Conservation (phyloP, 2,113 vertebrate species). For the Pteropus alecto region DNA sequence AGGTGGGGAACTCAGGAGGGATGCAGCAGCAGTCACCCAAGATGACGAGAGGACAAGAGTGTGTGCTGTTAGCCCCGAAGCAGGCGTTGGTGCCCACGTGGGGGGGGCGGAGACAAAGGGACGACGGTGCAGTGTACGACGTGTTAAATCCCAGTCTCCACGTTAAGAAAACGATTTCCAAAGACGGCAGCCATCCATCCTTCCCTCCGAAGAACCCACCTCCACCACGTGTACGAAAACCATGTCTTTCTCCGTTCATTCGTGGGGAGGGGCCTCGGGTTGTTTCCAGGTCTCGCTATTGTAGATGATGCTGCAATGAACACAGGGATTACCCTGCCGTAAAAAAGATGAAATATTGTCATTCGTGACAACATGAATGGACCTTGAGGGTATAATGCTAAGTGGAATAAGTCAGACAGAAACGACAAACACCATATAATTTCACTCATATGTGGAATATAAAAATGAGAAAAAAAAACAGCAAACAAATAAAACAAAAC, state of each 20-base stretch:
- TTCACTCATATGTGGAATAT: not conserved
- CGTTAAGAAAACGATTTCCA: not conserved
- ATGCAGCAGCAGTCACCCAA: not conserved
- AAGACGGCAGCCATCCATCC: not conserved
- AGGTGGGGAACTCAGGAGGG: not conserved
- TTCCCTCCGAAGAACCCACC: not conserved
- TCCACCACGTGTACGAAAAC: not conserved
- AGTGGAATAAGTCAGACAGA: not conserved
- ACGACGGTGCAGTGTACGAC: accelerated
- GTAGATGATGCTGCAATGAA: not conserved
- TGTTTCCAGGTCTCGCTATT: not conserved
- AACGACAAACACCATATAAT: not conserved
- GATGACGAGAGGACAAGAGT: accelerated
- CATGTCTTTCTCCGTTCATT: not conserved
- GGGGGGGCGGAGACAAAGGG: not conserved
- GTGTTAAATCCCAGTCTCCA: not conserved
- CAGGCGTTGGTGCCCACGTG: not conserved
- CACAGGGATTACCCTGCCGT: not conserved
- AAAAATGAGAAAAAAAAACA: not conserved
- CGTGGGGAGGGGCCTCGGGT: not conserved
- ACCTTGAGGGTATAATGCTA: not conserved
- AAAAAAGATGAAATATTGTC: not conserved
- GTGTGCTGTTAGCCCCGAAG: not conserved
- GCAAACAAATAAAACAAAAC: not conserved
- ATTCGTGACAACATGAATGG: not conserved